Base-by-base conservation (phyloP, 2,888 invertebrate species). In the Drepana falcataria region DNA sequence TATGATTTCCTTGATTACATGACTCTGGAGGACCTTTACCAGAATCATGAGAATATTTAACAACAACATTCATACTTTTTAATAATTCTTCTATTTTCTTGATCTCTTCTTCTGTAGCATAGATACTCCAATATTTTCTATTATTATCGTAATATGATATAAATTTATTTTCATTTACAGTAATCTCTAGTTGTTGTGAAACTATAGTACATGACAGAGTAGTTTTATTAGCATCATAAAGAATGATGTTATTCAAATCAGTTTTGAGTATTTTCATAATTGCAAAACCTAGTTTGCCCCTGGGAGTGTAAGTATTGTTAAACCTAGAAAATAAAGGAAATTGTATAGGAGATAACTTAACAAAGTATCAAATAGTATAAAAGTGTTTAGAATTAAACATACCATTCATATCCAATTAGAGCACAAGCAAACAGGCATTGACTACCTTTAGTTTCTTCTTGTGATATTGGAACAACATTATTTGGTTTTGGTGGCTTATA, bases 221-320 rank as follows among this genome's bases (percentile, higher is more conserved):
- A 35, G 64, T 68, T 77, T 89, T 91, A 58, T 79, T 82, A 3
- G 83, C 76, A 61, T 87, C 83, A 78, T 90, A 91, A 2, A 91
- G 69, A 35, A 90, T 65, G 53, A 88, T 77, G 59, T 79, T 81
- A 59, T 81, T 70, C 55, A 56, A 59, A 55, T 68, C 73, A 61
- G 71, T 71, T 66, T 79, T 83, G 2, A 72, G 56, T 35, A 75
- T 66, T 69, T 83, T 86, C 53, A 89, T 56, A 53, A 91, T 71
- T n/a, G 87, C 89, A 73, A 90, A 83, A 7, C 89, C 90, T 49
- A 89, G 58, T 66, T 81, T 87, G 51, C 87, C 88, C 77, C 73
- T 85, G 53, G 71, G 57, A 47, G 71, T 65, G 59, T 88, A 87
- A 7, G 69, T 65, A 68, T 81, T 78, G 54, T 82, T 75, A 44